Percentiles rank a stretch among this genome's conserved stretches.
Evolutionary conservation across 2,797 vertebrate species (phyloP).

Genomic region (Squalus acanthias): DNA sequence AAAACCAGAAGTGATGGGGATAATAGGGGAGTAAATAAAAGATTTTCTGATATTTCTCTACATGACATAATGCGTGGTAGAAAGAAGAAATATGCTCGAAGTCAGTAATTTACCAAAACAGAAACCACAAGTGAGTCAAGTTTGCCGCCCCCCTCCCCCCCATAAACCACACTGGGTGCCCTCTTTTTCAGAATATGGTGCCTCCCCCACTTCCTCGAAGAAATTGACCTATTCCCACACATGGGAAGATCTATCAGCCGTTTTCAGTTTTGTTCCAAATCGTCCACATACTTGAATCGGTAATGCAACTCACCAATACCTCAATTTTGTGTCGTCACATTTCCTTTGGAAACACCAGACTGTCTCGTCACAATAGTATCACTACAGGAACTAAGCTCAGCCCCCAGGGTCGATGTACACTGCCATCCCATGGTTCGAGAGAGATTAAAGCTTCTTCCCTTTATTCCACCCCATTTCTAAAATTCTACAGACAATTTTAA

Average conservation of each 20-base stretch:
- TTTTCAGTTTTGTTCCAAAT: slow-evolving; percentile 6
- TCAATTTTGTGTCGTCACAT: neutral
- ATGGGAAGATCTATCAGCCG: neutral
- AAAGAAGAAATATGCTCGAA: neutral
- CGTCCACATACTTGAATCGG: neutral
- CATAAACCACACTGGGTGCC: neutral
- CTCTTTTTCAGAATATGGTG: neutral
- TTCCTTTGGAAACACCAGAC: neutral
- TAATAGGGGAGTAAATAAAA: neutral
- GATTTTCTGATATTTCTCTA: neutral
- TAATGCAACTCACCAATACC: neutral
- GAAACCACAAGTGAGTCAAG: neutral
- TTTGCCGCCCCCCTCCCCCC: neutral
- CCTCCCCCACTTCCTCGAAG: neutral
- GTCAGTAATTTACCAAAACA: neutral
- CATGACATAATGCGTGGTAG: neutral
- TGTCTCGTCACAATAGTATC: neutral
- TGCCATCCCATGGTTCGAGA: neutral
- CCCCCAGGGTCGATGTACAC: neutral
- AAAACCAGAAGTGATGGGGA: neutral
- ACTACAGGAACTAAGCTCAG: neutral
- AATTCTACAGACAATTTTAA: neutral
- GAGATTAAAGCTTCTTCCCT: neutral
- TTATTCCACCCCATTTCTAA: neutral
- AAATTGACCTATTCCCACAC: neutral